Conservation (phyloP, 2,797 vertebrate genomes). For the Sebastes trivittatus region DNA sequence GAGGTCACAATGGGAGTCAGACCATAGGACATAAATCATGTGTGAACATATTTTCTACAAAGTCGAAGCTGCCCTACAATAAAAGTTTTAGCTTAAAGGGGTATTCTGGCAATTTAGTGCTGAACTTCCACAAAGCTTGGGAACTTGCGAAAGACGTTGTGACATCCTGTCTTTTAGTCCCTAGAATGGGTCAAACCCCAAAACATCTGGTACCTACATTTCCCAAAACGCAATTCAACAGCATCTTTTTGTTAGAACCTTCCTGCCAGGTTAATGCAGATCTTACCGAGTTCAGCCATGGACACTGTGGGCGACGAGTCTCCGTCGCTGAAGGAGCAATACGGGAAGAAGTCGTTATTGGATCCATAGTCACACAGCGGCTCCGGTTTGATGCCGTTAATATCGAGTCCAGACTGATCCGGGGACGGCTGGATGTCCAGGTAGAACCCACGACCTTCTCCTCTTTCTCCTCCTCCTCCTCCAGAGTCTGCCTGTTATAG, state of each 20-base stretch:
- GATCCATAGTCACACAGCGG: conserved; percentile 90
- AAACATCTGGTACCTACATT: too few relatives aligned
- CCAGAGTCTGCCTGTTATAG: conserved; percentile 83
- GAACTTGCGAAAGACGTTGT: too few relatives aligned
- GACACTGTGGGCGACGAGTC: conserved; percentile 92
- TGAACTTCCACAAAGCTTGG: too few relatives aligned
- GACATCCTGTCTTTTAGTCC: neutral
- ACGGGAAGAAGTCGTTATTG: conserved; percentile 92
- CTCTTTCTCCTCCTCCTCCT: conserved; percentile 21
- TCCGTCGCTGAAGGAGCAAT: conserved; percentile 95
- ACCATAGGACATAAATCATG: neutral
- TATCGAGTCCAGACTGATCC: conserved; percentile 93
- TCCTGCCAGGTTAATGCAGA: neutral
- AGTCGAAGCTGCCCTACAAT: neutral
- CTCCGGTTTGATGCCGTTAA: conserved; percentile 94
- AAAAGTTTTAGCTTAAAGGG: too few relatives aligned
- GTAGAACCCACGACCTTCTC: conserved; percentile 89
- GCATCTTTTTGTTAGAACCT: neutral
- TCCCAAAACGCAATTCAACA: too few relatives aligned
- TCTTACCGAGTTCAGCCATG: conserved; percentile 94
- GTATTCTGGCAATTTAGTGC: too few relatives aligned
- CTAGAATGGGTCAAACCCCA: neutral
- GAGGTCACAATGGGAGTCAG: neutral
- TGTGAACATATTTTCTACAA: neutral
- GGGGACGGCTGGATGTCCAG: conserved; percentile 94